A percentile compares a stretch with the other conserved stretches of the same genome.
Conservation (phyloP, 2,113 vertebrate species). For the Cebus imitator region DNA sequence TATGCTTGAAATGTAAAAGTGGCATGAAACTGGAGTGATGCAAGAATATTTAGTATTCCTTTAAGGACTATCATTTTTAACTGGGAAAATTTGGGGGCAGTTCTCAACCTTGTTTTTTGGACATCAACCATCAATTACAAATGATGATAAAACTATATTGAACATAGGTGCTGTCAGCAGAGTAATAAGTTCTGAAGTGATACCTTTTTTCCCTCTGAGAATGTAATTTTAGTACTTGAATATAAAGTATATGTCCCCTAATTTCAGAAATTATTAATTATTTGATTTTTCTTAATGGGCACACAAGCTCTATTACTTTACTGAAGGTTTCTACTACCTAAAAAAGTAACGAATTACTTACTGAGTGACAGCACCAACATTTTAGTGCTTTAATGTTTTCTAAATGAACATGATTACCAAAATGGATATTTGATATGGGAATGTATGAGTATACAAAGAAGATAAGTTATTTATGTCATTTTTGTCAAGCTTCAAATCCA, state of each 20-base stretch:
- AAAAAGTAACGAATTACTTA: conserved; percentile 6
- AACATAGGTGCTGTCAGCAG: neutral
- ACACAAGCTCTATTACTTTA: conserved; percentile 23
- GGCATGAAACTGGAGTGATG: conserved; percentile 89
- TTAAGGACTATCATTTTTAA: conserved; percentile 42
- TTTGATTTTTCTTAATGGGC: neutral
- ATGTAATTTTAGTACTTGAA: neutral
- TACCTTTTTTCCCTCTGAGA: neutral
- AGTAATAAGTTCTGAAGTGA: conserved; percentile 32
- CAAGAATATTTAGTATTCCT: conserved; percentile 69
- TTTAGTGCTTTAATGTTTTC: neutral
- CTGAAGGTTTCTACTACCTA: neutral
- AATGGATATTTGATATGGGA: neutral
- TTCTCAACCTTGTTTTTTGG: conserved; percentile 33
- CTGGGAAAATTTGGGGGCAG: neutral
- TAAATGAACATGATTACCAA: neutral
- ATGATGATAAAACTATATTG: neutral
- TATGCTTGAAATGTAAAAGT: conserved; percentile 90
- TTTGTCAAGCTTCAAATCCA: neutral
- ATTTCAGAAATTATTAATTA: conserved; percentile 17
- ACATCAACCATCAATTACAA: neutral
- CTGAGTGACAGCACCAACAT: conserved; percentile 3
- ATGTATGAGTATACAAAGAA: neutral
- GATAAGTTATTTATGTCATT: neutral
- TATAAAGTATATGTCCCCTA: neutral